These are phyloP conservation scores for Pempheris klunzingeri DNA, from an alignment of 2,797 vertebrate genomes.

Conservation along the genomic window DNA sequence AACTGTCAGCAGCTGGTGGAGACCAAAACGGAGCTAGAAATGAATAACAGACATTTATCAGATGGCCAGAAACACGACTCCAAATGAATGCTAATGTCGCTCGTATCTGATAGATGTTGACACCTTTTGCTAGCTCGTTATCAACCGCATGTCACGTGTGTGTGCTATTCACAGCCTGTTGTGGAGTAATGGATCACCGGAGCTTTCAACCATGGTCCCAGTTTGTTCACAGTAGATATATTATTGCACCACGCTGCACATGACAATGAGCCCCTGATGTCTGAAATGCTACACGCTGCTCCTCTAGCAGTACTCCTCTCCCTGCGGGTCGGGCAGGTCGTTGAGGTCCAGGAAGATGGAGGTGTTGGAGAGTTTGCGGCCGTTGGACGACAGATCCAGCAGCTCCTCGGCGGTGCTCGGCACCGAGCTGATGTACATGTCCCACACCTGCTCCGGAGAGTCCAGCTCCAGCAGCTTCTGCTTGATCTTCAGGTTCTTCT, in stretches of 20 bases:
- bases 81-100: neutral
- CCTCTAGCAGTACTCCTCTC: slow-evolving; percentile 84
- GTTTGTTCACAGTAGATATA: slow-evolving; percentile 26
- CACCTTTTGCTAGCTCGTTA: neutral
- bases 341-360: slow-evolving; percentile 88
- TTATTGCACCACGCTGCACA: slow-evolving; percentile 7
- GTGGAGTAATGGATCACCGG: neutral
- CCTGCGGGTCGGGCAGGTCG: slow-evolving; percentile 73
- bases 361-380: slow-evolving; percentile 85
- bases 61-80: neutral
- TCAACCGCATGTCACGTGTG: neutral
- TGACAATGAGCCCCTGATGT: neutral
- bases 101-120: neutral
- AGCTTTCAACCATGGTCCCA: slow-evolving; percentile 9
- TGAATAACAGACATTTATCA: neutral
- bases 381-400: slow-evolving; percentile 82
- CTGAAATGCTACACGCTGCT: slow-evolving; percentile 16
- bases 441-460: slow-evolving; percentile 90
- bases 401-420: slow-evolving; percentile 87
- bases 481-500: slow-evolving; percentile 91
- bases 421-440: slow-evolving; percentile 91
- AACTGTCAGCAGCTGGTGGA: too few relatives aligned
- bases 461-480: slow-evolving; percentile 87
- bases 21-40: neutral
- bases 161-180: neutral